phyloP scores from a whole-genome alignment of 2,888 invertebrate species.

The Metellina segmentata region DNA sequence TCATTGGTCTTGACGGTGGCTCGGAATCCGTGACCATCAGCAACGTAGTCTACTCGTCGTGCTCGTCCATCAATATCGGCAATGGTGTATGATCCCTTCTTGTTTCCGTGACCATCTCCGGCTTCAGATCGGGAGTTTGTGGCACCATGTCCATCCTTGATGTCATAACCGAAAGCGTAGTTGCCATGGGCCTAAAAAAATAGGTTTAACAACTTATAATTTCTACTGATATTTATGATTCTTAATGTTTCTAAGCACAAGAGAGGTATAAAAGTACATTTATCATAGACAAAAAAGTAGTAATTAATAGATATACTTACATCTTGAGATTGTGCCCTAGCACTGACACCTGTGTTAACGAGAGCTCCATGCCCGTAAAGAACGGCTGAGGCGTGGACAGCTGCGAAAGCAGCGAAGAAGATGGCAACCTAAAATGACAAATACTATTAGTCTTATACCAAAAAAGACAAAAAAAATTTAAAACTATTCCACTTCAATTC shows the following conservation, averaged over 20 bases:
- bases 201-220: not conserved
- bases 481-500: no score
- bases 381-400: slow-evolving; percentile 29
- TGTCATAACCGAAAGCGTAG: slow-evolving; percentile 75
- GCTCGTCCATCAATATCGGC: slow-evolving; percentile 73
- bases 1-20: slow-evolving; percentile 67
- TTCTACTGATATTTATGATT: not conserved
- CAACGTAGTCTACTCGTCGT: slow-evolving; percentile 72
- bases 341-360: slow-evolving; percentile 43
- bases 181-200: slow-evolving; percentile 43
- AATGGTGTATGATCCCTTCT: slow-evolving; percentile 71
- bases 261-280: not conserved
- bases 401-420: slow-evolving; percentile 49
- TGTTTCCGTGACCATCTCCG: slow-evolving; percentile 70
- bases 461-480: no score
- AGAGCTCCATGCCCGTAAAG: slow-evolving; percentile 28
- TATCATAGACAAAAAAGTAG: not conserved
- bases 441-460: not conserved
- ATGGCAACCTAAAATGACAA: slow-evolving; percentile 17
- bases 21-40: slow-evolving; percentile 60
- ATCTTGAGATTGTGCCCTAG: slow-evolving; percentile 40
- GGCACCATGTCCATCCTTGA: slow-evolving; percentile 69
- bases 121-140: slow-evolving; percentile 74
- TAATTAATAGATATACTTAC: slow-evolving; percentile 25
- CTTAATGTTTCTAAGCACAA: not conserved